phyloP scores from a whole-genome alignment of 2,113 vertebrate genomes.

The Pao palembangensis region DNA sequence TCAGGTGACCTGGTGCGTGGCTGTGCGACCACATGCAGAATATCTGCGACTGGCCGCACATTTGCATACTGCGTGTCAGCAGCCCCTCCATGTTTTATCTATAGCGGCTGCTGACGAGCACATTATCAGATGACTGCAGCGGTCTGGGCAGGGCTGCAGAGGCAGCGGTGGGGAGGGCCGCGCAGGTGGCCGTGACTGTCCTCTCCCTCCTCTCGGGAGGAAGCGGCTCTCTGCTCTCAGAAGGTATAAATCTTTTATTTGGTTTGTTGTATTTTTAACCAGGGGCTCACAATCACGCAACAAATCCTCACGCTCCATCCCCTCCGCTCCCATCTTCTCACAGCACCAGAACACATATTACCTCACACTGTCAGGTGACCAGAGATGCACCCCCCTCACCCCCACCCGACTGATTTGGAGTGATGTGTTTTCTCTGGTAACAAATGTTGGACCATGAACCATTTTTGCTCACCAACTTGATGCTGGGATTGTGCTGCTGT shows the following conservation, averaged over 20 bases:
- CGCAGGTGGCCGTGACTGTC: conserved; percentile 67
- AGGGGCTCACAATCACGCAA: conserved; percentile 73
- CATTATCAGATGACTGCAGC: conserved; percentile 32
- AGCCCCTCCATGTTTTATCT: conserved; percentile 8
- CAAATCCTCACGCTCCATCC: conserved; percentile 41
- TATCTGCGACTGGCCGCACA: conserved; percentile 4
- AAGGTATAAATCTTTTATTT: conserved; percentile 83
- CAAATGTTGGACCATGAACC: too few relatives aligned
- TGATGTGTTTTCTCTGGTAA: not conserved
- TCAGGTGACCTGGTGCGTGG: conserved; percentile 7
- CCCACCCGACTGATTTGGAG: not conserved
- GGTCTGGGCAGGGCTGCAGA: conserved; percentile 17
- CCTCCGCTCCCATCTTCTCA: conserved; percentile 24
- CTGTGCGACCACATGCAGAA: not conserved
- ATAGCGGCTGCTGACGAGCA: conserved; percentile 19
- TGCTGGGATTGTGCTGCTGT: too few relatives aligned
- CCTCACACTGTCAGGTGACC: conserved; percentile 35
- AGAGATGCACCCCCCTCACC: conserved; percentile 2
- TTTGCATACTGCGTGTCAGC: conserved; percentile 21
- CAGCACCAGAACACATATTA: conserved; percentile 17
- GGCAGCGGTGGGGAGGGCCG: conserved; percentile 51
- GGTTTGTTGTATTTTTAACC: conserved; percentile 78
- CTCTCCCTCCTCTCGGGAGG: conserved; percentile 53
- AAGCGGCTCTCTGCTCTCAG: conserved; percentile 68
- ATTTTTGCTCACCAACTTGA: too few relatives aligned